Conservation (phyloP, 64 coral and sea anemone genomes). For the Pocillopora damicornis region DNA sequence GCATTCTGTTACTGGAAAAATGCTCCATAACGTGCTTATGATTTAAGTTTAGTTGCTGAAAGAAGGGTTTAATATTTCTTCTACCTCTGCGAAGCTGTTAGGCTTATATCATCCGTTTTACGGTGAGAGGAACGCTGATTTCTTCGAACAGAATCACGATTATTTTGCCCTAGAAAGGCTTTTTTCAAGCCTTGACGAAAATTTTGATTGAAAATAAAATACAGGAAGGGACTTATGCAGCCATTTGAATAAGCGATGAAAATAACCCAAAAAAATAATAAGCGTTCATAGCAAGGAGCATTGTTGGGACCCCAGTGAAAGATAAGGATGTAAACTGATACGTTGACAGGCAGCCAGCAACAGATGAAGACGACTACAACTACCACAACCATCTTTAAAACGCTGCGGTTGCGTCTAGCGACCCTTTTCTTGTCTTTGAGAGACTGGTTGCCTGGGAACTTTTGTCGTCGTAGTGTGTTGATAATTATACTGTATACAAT, state of each 20-base stretch:
- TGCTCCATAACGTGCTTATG: no score
- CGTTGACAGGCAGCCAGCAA: conserved; percentile 41
- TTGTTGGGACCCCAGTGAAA: background rate
- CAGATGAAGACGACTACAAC: conserved; percentile 44
- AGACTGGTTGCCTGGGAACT: conserved; percentile 19
- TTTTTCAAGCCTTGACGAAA: conserved; percentile 14
- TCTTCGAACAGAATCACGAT: background rate
- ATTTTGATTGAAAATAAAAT: conserved; percentile 31
- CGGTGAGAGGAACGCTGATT: background rate
- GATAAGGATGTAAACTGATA: background rate
- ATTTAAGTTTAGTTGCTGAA: no score
- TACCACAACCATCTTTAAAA: conserved; percentile 43
- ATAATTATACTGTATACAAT: conserved; percentile 38
- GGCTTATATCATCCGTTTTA: background rate
- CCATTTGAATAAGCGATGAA: conserved; percentile 24
- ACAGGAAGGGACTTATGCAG: conserved; percentile 4
- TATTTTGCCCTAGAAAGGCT: background rate
- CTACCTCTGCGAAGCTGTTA: background rate
- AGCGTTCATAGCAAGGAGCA: background rate
- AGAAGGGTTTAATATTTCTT: no score
- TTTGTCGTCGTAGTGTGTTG: conserved; percentile 18
- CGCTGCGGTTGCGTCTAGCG: conserved; percentile 39
- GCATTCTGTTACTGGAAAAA: no score
- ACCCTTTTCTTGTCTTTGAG: conserved; percentile 34
- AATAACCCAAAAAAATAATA: conserved; percentile 16